Evolutionary conservation across 1,140 invertebrate genomes (phyloP), one percentile per base, ranked within the genome.

Genomic region (Bombus consobrinus): DNA sequence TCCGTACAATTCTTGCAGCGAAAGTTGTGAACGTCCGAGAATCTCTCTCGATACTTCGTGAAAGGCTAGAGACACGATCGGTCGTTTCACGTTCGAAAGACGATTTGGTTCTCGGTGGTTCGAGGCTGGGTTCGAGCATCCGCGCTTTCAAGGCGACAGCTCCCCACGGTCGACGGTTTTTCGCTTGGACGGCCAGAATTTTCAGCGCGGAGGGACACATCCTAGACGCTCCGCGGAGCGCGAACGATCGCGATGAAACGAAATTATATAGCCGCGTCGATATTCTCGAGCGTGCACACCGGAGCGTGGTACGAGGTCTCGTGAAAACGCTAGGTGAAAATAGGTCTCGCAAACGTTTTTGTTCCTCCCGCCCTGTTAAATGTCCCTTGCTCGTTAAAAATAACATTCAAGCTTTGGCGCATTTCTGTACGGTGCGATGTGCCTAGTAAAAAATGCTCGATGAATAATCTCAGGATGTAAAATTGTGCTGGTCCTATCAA

Each of bases 161-260:
- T 74, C 43, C 41, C 87, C 37, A 62, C 57, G 87, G 74, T 37
- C 76, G 83, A 83, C 74, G 66, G 83, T 89, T 86, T 86, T 69
- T 69, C 79, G 69, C 69, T 72, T 71, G 79, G 74, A 47, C 57
- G 82, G 34, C 9, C 41, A 37, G 47, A 84, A 64, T 84, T 76
- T 79, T 79, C 86, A 83, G 41, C 81, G 57, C 77, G 43, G 25
- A 59, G 22, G 6, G 12, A 62, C 72, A 57, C 28, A 41, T 74
- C 39, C 76, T 59, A 62, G 53, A 83, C 80, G 85, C 62, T 83
- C 47, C 66, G 82, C 72, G 39, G 10, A 85, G 76, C 81, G 76
- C 81, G 43, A 88, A 88, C 64, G 81, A 76, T 22, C 69, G 79
- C 79, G 79, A 87, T 80, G 81, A 88, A 80, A 85, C 66, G 64